Percentiles rank a stretch among this genome's conserved stretches.
These are phyloP conservation scores for Dinoponera quadriceps DNA, from an alignment of 1,140 invertebrate genomes.

Conservation along the genomic window DNA sequence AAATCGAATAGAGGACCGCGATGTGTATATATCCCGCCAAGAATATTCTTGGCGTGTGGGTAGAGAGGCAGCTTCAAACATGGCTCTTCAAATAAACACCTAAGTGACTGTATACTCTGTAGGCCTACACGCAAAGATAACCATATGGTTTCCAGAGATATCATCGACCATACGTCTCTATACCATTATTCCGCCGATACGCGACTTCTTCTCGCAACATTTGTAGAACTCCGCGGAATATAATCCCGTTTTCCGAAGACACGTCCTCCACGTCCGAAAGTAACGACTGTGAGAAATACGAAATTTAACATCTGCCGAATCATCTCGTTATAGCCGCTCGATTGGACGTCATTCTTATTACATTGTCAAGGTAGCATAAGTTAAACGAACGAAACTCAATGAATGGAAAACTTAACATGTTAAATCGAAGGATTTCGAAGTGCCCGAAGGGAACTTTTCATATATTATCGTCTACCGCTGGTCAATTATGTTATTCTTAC, in stretches of 20 bases:
- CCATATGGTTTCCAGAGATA: constrained; percentile 83
- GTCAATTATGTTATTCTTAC: too few relatives aligned
- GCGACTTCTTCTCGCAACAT: constrained; percentile 51
- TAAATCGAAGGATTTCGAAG: too few relatives aligned
- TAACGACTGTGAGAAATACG: not conserved
- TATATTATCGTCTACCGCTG: too few relatives aligned
- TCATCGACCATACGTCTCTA: constrained; percentile 68
- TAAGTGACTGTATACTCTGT: constrained; percentile 80
- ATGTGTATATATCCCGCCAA: constrained; percentile 76
- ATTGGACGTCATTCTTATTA: not conserved
- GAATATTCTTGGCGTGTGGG: constrained; percentile 82
- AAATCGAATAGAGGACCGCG: constrained; percentile 83
- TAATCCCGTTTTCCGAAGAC: constrained; percentile 8
- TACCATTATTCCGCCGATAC: constrained; percentile 68
- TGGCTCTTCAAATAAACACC: constrained; percentile 83
- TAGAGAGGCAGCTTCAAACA: constrained; percentile 80
- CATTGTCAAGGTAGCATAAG: too few relatives aligned
- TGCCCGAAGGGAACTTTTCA: too few relatives aligned
- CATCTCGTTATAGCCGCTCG: not conserved
- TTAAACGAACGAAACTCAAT: too few relatives aligned
- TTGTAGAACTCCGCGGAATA: constrained; percentile 23
- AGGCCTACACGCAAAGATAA: constrained; percentile 82
- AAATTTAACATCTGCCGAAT: not conserved
- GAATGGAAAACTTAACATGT: too few relatives aligned
- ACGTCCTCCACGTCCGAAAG: not conserved